Conservation (phyloP, 1,140 invertebrate genomes). For the Gonioctena quinquepunctata region DNA sequence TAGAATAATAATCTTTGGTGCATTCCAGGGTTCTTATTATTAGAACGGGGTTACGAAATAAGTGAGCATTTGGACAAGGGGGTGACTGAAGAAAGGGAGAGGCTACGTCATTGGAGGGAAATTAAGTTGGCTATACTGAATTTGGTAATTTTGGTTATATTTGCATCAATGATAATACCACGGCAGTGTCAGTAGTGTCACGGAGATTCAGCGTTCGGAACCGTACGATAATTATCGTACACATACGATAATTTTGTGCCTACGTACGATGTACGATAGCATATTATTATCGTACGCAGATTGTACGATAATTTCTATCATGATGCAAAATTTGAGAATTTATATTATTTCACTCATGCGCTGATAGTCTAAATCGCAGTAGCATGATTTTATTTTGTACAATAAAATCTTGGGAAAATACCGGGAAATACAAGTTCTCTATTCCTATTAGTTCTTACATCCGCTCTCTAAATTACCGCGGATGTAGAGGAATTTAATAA, state of each 20-base stretch:
- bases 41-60: too few species aligned
- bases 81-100: too few species aligned
- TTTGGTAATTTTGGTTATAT: too few species aligned
- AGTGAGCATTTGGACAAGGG: too few species aligned
- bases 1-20: too few species aligned
- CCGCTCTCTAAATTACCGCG: background rate
- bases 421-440: background rate
- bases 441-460: background rate
- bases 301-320: conserved; percentile 6
- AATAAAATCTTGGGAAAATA: background rate
- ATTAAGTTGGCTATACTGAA: too few species aligned
- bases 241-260: background rate
- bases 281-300: background rate
- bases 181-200: too few species aligned
- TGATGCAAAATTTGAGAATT: background rate
- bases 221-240: conserved; percentile 10
- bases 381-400: background rate
- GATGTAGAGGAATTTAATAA: background rate
- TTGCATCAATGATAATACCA: too few species aligned
- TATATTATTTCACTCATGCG: background rate
- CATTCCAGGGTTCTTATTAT: too few species aligned
- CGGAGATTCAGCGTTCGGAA: conserved; percentile 3
- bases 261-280: conserved; percentile 13
- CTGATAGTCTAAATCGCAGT: background rate
- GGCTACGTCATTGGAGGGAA: too few species aligned